Evolutionary conservation across 2,888 invertebrate genomes (phyloP), one percentile per base, ranked within the genome.

Genomic region (Meta bourneti): DNA sequence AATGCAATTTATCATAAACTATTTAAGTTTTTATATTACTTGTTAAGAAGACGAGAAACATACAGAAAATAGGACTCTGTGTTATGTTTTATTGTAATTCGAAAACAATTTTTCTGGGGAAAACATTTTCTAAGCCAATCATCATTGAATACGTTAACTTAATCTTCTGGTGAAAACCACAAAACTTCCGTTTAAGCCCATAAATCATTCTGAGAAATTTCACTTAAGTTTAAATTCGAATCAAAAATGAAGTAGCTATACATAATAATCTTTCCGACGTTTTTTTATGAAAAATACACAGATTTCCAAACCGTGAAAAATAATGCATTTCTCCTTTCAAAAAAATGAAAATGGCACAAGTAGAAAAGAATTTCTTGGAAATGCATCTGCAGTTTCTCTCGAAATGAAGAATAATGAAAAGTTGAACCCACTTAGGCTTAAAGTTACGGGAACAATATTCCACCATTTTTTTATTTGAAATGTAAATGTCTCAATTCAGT

Each of bases 371-470:
- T 78, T 78, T 48, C 13, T 51, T 19, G 19, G 54, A 84, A 70
- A 77, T 86, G 69, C 86, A 49, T 86, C 80, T 75, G 48, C 54
- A 71, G 9, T 86, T 51, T 69, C 70, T 52, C 54, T 16, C 77
- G 20, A 84, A 89, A 89, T 89, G 83, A 89, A 89, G 89, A 89
- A 84, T 89, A 89, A 89, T 89, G 89, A 89, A 89, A 84, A 84
- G 54, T 89, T 89, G 89, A 89, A 89, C 89, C 89, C 72, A 89
- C 84, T 89, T 89, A 83, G 79, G 83, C 89, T 89, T 52, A 11
- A 72, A 83, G 83, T 51, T 89, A 52, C 78, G 71, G 78, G 82
- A 83, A 89, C 83, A 89, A 89, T 89, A 89, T 84, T 89, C 78
- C 48, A 20, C 20, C 52, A n/a, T 79, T 75, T 84, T 51, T 83